Conservation (phyloP, 1,140 invertebrate species). For the Gryon sp. region DNA sequence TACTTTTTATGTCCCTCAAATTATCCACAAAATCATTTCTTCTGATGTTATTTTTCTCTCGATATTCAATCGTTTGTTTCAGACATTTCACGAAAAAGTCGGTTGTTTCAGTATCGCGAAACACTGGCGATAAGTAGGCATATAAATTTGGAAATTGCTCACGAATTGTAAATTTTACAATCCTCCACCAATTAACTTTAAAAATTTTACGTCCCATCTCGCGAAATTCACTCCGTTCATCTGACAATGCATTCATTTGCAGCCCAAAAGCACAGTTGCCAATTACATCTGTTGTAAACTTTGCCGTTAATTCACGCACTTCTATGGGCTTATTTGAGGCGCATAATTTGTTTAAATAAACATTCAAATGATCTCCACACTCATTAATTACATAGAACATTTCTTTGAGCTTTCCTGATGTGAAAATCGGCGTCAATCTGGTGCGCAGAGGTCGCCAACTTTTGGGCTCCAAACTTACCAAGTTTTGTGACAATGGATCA, state of each 20-base stretch:
- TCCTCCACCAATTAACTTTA: constrained; percentile 56
- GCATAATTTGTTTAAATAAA: constrained; percentile 56
- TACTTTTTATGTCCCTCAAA: constrained; percentile 80
- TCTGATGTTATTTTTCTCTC: constrained; percentile 77
- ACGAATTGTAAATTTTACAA: constrained; percentile 60
- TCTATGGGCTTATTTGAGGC: constrained; percentile 51
- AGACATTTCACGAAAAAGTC: constrained; percentile 78
- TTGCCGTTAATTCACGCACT: constrained; percentile 68
- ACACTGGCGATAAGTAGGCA: constrained; percentile 32
- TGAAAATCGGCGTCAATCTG: constrained; percentile 59
- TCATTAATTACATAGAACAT: constrained; percentile 73
- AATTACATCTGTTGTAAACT: constrained; percentile 80
- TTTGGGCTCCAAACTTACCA: constrained; percentile 65
- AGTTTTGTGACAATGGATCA: constrained; percentile 76
- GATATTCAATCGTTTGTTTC: constrained; percentile 75
- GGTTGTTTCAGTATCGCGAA: constrained; percentile 67
- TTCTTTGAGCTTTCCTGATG: constrained; percentile 72
- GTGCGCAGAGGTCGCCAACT: constrained; percentile 73
- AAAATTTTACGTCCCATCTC: constrained; percentile 74
- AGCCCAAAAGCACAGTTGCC: constrained; percentile 82
- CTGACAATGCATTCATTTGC: constrained; percentile 78
- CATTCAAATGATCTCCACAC: constrained; percentile 64
- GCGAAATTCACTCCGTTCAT: constrained; percentile 79
- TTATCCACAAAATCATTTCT: constrained; percentile 81
- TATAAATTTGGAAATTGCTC: constrained; percentile 60